Percentiles rank a stretch among this genome's conserved stretches.
Conservation (phyloP, 2,113 vertebrate genomes). For the Anser cygnoides region DNA sequence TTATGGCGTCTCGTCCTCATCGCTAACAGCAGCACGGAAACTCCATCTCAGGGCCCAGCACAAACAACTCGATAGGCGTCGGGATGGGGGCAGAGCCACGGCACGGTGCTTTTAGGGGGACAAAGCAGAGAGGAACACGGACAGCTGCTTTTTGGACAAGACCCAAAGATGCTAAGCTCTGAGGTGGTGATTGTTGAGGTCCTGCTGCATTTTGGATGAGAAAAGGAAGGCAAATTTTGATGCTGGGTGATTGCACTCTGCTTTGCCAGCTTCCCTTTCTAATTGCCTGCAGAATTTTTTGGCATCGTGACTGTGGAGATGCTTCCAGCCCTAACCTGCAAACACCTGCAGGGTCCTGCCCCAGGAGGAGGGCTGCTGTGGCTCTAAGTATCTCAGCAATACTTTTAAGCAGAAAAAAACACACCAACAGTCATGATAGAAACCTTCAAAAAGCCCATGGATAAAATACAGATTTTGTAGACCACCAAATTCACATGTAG, state of each 20-base stretch:
- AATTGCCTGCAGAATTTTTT: neutral
- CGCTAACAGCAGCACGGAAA: neutral
- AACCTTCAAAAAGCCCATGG: neutral
- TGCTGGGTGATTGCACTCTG: neutral
- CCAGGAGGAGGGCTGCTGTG: neutral
- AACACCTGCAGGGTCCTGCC: neutral
- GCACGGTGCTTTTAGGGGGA: fast-evolving
- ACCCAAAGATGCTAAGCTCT: neutral
- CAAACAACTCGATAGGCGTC: fast-evolving
- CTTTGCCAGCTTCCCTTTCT: neutral
- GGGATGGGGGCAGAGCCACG: neutral
- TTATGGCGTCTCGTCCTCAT: neutral
- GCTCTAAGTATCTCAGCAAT: fast-evolving
- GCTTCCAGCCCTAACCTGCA: neutral
- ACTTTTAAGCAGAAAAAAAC: neutral
- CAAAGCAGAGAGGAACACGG: fast-evolving
- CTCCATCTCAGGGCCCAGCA: neutral
- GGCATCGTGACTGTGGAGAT: neutral
- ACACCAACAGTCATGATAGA: neutral
- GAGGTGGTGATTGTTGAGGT: neutral
- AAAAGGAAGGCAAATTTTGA: neutral
- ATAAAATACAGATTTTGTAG: neutral
- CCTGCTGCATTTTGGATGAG: neutral
- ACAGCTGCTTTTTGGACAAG: neutral
- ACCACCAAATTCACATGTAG: fast-evolving